phyloP scores from a whole-genome alignment of 2,797 vertebrate species.

The Anguilla anguilla region DNA sequence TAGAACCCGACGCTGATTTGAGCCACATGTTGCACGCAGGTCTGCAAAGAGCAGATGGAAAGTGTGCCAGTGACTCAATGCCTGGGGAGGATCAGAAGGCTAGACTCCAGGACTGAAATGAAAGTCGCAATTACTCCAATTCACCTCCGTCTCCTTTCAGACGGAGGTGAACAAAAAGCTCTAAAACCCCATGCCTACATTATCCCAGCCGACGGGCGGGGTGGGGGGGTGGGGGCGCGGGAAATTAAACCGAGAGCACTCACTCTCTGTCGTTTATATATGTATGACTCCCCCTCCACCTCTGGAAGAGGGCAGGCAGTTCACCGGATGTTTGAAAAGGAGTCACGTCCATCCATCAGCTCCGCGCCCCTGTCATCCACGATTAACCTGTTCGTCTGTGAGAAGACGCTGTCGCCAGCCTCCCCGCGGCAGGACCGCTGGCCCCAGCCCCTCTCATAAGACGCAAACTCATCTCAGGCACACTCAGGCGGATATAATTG shows the following conservation, averaged over 20 bases:
- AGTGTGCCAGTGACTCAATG: background rate
- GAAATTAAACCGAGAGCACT: background rate
- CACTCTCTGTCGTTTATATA: slow-evolving; percentile 21
- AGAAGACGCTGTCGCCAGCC: background rate
- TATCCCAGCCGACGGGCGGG: background rate
- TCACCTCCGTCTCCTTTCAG: no score
- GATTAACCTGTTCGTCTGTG: slow-evolving; percentile 11
- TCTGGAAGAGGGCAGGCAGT: background rate
- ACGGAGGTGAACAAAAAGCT: background rate
- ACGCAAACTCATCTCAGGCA: background rate
- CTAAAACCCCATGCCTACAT: background rate
- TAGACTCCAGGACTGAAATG: background rate
- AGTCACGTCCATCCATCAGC: slow-evolving; percentile 17
- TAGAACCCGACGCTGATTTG: background rate
- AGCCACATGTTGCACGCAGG: background rate
- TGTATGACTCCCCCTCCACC: slow-evolving; percentile 4
- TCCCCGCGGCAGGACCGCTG: background rate
- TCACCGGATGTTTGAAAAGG: slow-evolving; percentile 29
- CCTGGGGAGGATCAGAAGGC: background rate
- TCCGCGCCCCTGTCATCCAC: background rate
- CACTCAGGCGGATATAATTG: background rate
- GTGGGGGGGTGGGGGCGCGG: background rate
- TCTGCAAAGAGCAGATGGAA: background rate
- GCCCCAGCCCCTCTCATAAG: background rate
- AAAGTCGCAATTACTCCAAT: no score